phyloP scores from a whole-genome alignment of 2,888 invertebrate genomes.

The Acanthosepion esculentum region DNA sequence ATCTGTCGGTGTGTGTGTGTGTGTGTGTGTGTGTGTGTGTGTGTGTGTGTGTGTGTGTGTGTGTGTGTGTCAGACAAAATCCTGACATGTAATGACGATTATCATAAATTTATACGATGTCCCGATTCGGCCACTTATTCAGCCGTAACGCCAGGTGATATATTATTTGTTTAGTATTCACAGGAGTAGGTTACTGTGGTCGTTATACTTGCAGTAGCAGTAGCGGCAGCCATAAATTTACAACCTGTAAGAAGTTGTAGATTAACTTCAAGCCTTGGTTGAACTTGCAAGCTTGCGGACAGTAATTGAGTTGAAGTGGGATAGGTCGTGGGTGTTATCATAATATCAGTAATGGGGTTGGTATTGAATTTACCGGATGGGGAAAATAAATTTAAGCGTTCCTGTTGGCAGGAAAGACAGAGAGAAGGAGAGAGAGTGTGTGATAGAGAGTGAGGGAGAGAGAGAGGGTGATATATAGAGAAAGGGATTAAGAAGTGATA shows the following conservation, averaged over 20 bases:
- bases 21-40: background rate
- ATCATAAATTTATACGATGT: background rate
- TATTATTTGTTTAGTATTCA: constrained; percentile 9
- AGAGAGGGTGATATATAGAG: no score
- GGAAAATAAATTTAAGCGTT: no score
- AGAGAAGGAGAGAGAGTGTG: no score
- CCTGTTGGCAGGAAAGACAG: no score
- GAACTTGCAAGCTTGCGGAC: background rate
- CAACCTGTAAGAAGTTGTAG: background rate
- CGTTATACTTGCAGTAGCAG: background rate
- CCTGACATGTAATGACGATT: background rate
- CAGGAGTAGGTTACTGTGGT: background rate
- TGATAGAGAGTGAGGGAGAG: no score
- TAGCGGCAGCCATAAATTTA: background rate
- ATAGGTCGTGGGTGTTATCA: background rate
- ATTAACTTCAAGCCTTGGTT: background rate
- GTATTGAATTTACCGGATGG: no score
- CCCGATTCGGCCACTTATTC: background rate
- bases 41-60: background rate
- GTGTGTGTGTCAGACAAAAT: background rate
- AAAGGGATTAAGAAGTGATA: no score
- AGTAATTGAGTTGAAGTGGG: background rate
- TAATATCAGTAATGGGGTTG: background rate
- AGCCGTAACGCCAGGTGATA: constrained; percentile 33
- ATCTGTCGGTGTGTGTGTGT: background rate